Evolutionary conservation across 1,140 invertebrate genomes (phyloP), one percentile per base, ranked within the genome.

Genomic region (Akabosia matsudoensis): DNA sequence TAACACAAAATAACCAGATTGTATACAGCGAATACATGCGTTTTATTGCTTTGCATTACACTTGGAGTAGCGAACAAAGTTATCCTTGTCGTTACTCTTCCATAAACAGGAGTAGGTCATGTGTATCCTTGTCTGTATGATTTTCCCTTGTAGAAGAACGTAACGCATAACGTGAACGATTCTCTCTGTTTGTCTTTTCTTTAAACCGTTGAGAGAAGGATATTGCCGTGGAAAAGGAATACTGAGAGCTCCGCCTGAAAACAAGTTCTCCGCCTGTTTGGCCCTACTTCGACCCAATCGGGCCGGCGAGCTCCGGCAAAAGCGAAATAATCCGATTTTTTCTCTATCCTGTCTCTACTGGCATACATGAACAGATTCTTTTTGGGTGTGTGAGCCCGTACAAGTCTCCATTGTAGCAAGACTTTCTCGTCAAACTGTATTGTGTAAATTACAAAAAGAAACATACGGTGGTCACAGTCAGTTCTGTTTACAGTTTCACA

Each of bases 201-300:
- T n/a, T n/a, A n/a, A n/a, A 45, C 18, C 37, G 18, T 45, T 18
- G 37, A 7, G 18, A 45, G 37, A n/a, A n/a, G 37, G 37, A 10
- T 45, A 45, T 7, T 45, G 7, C 7, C 7, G 37, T 45, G 7
- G 37, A 18, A 7, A 45, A 45, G 37, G 37, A 45, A 45, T 7
- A 10, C 18, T 45, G 7, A 7, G 61, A 67, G 75, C 77, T 78
- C 79, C 79, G 79, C 79, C 79, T 76, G 79, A 78, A 80, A 78
- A 54, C 76, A 75, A 76, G 77, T 76, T 80, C 79, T 80, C 79
- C 79, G 76, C 79, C 79, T 73, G 77, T 78, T 78, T 80, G 54
- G 73, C 74, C 75, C 77, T 64, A 74, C 77, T 74, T 51, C 64
- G 75, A 77, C 78, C 79, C 79, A 80, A 80, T 80, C 71, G 52